phyloP scores from a whole-genome alignment of 2,888 invertebrate genomes.

The Choreutis nemorana region DNA sequence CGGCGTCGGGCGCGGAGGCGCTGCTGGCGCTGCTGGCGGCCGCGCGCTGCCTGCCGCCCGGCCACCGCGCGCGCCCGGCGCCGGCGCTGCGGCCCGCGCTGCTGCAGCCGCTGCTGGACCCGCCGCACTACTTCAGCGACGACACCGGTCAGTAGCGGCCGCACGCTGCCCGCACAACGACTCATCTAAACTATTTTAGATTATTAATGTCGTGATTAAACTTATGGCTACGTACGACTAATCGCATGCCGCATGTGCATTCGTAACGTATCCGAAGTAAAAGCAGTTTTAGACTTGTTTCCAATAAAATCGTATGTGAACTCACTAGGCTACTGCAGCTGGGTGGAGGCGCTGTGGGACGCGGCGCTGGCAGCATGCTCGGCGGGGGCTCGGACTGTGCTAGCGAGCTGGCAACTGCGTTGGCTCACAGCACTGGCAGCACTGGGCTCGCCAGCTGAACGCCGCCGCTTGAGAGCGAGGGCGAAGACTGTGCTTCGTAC shows the following conservation, averaged over 20 bases:
- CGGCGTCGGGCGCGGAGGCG: constrained; percentile 14
- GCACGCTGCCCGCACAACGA: neutral
- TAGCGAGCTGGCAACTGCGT: constrained; percentile 44
- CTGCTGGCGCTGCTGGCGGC: constrained; percentile 18
- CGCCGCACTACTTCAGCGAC: constrained; percentile 38
- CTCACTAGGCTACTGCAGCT: constrained; percentile 28
- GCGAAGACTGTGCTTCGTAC: constrained; percentile 11
- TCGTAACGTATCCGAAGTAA: too few species aligned
- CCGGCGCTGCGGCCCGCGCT: constrained; percentile 14
- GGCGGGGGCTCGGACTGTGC: constrained; percentile 25
- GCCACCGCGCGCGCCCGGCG: constrained; percentile 13
- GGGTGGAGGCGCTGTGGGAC: constrained; percentile 16
- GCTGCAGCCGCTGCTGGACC: constrained; percentile 25
- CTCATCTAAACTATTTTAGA: neutral
- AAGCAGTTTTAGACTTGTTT: too few species aligned
- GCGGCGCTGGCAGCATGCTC: constrained; percentile 16
- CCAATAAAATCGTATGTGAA: too few species aligned
- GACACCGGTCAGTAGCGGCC: constrained; percentile 18
- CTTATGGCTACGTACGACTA: too few species aligned
- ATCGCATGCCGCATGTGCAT: too few species aligned
- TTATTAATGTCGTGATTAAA: too few species aligned
- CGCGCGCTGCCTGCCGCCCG: constrained; percentile 18
- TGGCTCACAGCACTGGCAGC: constrained; percentile 33
- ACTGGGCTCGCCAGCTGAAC: constrained; percentile 13
- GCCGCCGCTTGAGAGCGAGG: constrained; percentile 11